Base-by-base conservation (phyloP, 2,113 vertebrate species). In the Pyrgilauda ruficollis region DNA sequence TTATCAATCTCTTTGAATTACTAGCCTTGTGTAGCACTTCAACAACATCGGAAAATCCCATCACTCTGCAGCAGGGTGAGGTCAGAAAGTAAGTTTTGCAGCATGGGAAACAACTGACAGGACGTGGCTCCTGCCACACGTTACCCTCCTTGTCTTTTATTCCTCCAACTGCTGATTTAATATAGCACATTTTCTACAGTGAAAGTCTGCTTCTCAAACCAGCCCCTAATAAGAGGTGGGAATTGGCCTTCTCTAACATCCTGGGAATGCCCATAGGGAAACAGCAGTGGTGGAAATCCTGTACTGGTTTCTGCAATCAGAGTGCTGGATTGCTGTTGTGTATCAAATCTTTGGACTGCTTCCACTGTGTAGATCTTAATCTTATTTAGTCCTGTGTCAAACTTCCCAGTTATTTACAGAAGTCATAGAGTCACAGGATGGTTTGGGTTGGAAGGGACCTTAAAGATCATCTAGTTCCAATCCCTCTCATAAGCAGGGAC, bases 1-100 rank as follows among this genome's bases (percentile, higher is more conserved):
- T 87, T 44, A 67, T 56, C 31, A 16, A 3, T 70, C n/a, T 66
- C 64, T 50, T 78, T 47, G 27, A 62, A 6, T 94, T 72, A 82
- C n/a, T 61, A 44, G 41, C 1, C 2, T n/a, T 84, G 35, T 62
- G 41, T 64, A 68, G 47, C 1, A 5, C 15, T 69, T 76, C 24
- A 18, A 47, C 27, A 39, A 6, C 21, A 22, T 21, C 5, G 39
- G 75, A 83, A 70, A 85, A 55, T 63, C 18, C 30, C 49, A 30
- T 74, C 46, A 1, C 33, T 55, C 46, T 47, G 66, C 0, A 3
- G 15, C 58, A 52, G 0, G 0, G 11, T 43, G 37, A 78, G 47
- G 28, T 63, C 6, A 3, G 52, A 27, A 68, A 61, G 6, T 35
- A 18, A 44, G 6, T 73, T 69, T 62, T 89, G 37, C 46, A 89